Conservation (phyloP, 2,113 vertebrate genomes). For the Saguinus imperator region DNA sequence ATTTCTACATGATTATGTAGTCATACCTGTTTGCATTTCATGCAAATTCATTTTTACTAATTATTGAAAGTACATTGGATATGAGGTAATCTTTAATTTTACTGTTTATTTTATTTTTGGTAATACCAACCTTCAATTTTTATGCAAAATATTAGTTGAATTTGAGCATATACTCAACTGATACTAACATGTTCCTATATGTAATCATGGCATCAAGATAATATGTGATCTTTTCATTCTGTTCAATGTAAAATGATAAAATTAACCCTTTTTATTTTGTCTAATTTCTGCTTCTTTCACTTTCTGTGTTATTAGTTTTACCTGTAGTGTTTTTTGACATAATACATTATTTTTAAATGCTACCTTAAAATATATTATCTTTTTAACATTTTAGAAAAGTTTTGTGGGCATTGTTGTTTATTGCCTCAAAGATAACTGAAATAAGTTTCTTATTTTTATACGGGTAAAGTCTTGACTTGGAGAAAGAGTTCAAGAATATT, state of each 20-base stretch:
- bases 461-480: background rate
- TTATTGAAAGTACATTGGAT: background rate
- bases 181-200: background rate
- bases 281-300: background rate
- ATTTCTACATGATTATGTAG: background rate
- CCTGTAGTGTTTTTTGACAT: background rate
- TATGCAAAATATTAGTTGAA: background rate
- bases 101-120: background rate
- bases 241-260: background rate
- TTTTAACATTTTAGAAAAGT: background rate
- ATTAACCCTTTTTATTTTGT: background rate
- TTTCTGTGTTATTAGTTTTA: background rate
- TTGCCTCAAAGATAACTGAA: background rate
- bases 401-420: background rate
- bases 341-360: background rate
- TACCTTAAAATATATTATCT: background rate
- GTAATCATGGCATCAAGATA: background rate
- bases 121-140: background rate
- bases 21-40: background rate
- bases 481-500: background rate
- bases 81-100: background rate
- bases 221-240: background rate
- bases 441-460: background rate
- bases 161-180: background rate
- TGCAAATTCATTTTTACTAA: background rate